A percentile compares a stretch with the other conserved stretches of the same genome.
Conservation (phyloP, 1,140 invertebrate genomes). For the Pseudomyrmex cubaensis region DNA sequence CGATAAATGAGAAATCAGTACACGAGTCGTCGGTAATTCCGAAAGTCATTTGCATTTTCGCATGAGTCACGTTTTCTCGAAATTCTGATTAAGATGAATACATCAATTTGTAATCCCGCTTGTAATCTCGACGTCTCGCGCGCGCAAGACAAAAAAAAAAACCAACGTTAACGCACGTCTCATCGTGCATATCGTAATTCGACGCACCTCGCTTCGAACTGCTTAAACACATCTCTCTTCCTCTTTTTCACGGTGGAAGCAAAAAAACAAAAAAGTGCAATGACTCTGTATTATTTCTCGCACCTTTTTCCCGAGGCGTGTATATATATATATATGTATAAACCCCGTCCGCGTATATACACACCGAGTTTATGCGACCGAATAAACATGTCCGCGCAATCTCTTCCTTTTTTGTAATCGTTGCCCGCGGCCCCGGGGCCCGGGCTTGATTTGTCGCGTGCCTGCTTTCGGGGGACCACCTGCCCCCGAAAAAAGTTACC, state of each 20-base stretch:
- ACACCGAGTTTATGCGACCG: slow-evolving; percentile 39
- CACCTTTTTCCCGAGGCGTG: slow-evolving; percentile 25
- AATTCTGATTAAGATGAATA: slow-evolving; percentile 41
- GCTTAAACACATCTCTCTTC: background rate
- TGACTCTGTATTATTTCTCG: slow-evolving; percentile 60
- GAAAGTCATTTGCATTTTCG: background rate
- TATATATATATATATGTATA: no score
- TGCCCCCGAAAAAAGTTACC: slow-evolving; percentile 79
- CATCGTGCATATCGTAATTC: slow-evolving; percentile 32
- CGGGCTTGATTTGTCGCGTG: slow-evolving; percentile 82
- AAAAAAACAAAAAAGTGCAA: slow-evolving; percentile 15
- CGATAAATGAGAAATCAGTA: background rate
- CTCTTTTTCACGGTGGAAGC: background rate
- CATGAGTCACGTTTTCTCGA: slow-evolving; percentile 1
- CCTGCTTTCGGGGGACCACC: slow-evolving; percentile 72
- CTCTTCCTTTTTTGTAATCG: slow-evolving; percentile 65
- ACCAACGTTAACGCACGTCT: background rate
- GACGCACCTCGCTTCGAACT: slow-evolving; percentile 21
- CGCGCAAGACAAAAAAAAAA: slow-evolving; percentile 29
- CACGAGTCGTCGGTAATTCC: background rate
- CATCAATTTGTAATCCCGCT: slow-evolving; percentile 23
- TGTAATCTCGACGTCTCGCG: slow-evolving; percentile 7
- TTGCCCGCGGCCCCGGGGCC: slow-evolving; percentile 57
- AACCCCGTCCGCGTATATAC: background rate
- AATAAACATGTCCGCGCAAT: slow-evolving; percentile 62